Percentiles rank a stretch among this genome's conserved stretches.
phyloP scores from a whole-genome alignment of 2,888 invertebrate species.

The Scaeva pyrastri region DNA sequence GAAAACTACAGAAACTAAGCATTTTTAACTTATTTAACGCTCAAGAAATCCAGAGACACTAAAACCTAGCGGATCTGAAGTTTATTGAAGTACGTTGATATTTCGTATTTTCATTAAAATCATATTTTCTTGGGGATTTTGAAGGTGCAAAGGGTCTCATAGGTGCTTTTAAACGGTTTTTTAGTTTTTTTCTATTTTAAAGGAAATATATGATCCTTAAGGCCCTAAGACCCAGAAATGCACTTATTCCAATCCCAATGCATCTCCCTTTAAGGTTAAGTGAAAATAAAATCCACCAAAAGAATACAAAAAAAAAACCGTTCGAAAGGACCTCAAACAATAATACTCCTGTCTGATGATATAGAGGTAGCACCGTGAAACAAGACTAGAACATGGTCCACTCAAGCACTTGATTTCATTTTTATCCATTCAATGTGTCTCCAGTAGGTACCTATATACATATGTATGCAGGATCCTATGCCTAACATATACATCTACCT shows the following conservation, averaged over 20 bases:
- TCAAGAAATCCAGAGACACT: no score
- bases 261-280: background rate
- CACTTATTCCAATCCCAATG: background rate
- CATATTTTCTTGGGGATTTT: no score
- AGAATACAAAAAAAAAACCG: slow-evolving; percentile 6
- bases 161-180: no score
- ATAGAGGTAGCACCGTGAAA: slow-evolving; percentile 34
- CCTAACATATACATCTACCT: background rate
- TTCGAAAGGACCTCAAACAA: slow-evolving; percentile 29
- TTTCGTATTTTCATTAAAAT: no score
- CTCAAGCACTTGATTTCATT: slow-evolving; percentile 45
- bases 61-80: no score
- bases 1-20: no score
- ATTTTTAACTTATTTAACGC: no score
- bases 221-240: no score
- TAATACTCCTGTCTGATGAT: slow-evolving; percentile 23
- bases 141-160: no score
- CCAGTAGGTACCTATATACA: background rate
- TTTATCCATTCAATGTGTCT: slow-evolving; percentile 62
- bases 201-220: no score
- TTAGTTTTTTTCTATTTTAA: no score
- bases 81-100: no score
- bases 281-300: slow-evolving; percentile 29
- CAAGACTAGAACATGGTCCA: slow-evolving; percentile 41
- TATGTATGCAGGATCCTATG: background rate